A percentile compares a stretch with the other conserved stretches of the same genome.
Conservation (phyloP, 1,140 invertebrate genomes). For the Teleopsis dalmanni region DNA sequence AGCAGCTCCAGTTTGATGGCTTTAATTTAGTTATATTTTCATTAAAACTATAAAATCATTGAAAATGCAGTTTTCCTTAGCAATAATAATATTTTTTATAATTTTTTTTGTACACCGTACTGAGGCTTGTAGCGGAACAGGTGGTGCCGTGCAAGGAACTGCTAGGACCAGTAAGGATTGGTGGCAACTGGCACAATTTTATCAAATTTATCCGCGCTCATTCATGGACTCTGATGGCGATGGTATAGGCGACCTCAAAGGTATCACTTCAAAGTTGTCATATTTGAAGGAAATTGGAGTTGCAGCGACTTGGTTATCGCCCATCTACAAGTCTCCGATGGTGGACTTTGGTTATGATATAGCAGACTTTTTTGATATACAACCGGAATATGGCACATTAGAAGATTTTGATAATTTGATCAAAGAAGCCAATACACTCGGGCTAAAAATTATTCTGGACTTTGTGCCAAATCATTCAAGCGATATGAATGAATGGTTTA, state of each 20-base stretch:
- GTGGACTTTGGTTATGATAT: slow-evolving; percentile 63
- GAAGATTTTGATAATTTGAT: slow-evolving; percentile 64
- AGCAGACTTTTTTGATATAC: slow-evolving; percentile 61
- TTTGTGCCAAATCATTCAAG: slow-evolving; percentile 66
- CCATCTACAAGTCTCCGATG: slow-evolving; percentile 61
- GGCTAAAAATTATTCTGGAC: slow-evolving; percentile 39
- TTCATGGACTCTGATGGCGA: slow-evolving; percentile 63
- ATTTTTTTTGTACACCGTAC: too few relatives aligned
- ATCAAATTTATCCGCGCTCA: slow-evolving; percentile 63
- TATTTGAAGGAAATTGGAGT: slow-evolving; percentile 51
- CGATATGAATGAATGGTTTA: slow-evolving; percentile 62
- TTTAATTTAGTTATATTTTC: too few relatives aligned
- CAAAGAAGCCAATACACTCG: slow-evolving; percentile 47
- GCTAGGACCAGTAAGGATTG: slow-evolving; percentile 45
- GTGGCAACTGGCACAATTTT: slow-evolving; percentile 60
- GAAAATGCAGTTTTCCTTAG: too few relatives aligned
- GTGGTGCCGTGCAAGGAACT: too few relatives aligned
- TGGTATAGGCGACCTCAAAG: slow-evolving; percentile 56
- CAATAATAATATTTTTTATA: too few relatives aligned
- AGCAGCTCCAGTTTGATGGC: too few relatives aligned
- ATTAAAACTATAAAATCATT: too few relatives aligned
- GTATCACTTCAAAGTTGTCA: slow-evolving; percentile 49
- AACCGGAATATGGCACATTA: slow-evolving; percentile 62
- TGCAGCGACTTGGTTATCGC: slow-evolving; percentile 61
- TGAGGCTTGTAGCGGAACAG: too few relatives aligned